Conservation (phyloP, 1,140 invertebrate species). For the Trichonephila clavata region DNA sequence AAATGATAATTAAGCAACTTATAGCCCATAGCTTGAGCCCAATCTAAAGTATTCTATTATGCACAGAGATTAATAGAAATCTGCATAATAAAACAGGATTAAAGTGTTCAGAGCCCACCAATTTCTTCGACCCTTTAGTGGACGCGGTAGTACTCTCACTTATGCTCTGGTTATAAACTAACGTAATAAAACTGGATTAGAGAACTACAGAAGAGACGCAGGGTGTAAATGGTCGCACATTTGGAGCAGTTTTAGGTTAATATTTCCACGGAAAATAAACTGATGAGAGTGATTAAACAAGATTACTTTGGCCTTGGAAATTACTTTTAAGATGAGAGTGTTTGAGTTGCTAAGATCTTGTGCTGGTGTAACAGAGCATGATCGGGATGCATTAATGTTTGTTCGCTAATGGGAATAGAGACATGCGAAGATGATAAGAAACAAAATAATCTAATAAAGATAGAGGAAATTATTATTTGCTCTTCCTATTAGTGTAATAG, state of each 20-base stretch:
- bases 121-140: neutral
- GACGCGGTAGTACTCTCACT: neutral
- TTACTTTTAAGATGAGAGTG: neutral
- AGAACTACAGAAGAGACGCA: neutral
- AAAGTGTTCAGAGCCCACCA: neutral
- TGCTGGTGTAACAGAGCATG: neutral
- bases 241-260: conserved; percentile 26
- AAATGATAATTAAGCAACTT: neutral
- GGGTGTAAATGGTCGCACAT: conserved; percentile 1
- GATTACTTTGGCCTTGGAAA: conserved; percentile 1
- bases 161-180: neutral
- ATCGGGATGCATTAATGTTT: neutral
- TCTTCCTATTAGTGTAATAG: neutral
- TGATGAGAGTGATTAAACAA: conserved; percentile 45
- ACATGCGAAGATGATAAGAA: neutral
- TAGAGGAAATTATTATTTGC: neutral
- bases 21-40: neutral
- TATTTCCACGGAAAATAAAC: conserved; percentile 8
- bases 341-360: neutral
- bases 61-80: neutral
- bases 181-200: conserved; percentile 31
- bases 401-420: neutral
- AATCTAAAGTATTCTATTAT: neutral
- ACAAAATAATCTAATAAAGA: neutral
- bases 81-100: conserved; percentile 36